Conservation (phyloP, 2,797 vertebrate genomes). For the Crocidura indochinensis region DNA sequence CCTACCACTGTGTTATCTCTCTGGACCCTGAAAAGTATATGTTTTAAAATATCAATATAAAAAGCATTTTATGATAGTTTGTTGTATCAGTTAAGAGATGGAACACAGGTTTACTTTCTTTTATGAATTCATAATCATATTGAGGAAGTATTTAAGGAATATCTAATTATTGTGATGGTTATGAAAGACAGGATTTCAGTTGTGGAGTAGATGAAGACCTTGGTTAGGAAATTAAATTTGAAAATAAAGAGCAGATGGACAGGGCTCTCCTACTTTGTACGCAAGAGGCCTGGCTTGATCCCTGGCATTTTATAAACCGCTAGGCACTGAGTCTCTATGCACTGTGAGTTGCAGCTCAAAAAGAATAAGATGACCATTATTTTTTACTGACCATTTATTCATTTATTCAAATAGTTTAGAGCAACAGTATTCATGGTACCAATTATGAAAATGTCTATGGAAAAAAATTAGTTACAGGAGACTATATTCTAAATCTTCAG, state of each 20-base stretch:
- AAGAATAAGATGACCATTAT: neutral
- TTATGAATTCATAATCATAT: slow-evolving; percentile 37
- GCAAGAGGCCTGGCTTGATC: too few relatives aligned
- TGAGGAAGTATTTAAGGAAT: neutral
- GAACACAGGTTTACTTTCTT: slow-evolving; percentile 15
- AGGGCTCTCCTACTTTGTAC: too few relatives aligned
- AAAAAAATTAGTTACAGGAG: slow-evolving; percentile 18
- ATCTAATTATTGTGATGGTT: slow-evolving; percentile 24
- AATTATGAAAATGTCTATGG: neutral
- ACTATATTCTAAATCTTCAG: neutral
- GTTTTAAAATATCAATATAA: too few relatives aligned
- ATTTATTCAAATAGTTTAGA: slow-evolving; percentile 64
- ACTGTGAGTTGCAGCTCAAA: too few relatives aligned
- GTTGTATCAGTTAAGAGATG: neutral
- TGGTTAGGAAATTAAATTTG: slow-evolving; percentile 45
- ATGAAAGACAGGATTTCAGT: slow-evolving; percentile 10
- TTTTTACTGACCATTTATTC: slow-evolving; percentile 40
- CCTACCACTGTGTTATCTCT: too few relatives aligned
- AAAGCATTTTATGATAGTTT: slow-evolving; percentile 24
- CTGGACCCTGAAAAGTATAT: too few relatives aligned
- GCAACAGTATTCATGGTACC: neutral
- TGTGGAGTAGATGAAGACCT: slow-evolving; percentile 20
- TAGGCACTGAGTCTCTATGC: too few relatives aligned
- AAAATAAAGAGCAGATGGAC: neutral
- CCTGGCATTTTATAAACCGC: too few relatives aligned